Percentiles rank a stretch among this genome's conserved stretches.
Evolutionary conservation across 2,888 invertebrate genomes (phyloP).

Genomic region (Heliconius hortense): DNA sequence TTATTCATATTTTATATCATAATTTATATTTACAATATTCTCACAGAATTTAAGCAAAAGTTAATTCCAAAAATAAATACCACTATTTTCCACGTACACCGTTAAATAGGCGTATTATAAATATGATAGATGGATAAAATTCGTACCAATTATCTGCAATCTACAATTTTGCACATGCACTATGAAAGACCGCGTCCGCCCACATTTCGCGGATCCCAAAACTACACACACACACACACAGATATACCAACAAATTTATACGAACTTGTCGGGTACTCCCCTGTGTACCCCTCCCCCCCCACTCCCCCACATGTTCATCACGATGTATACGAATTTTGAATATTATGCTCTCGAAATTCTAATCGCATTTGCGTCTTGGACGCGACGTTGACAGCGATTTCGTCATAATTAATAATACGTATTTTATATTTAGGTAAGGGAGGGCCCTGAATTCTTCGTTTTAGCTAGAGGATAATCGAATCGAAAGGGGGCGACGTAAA

Average conservation of each 20-base stretch:
- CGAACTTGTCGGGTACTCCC: slow-evolving; percentile 62
- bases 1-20: background rate
- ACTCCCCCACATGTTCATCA: slow-evolving; percentile 35
- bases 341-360: slow-evolving; percentile 47
- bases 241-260: slow-evolving; percentile 66
- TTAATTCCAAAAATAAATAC: background rate
- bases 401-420: slow-evolving; percentile 17
- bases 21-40: background rate
- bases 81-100: background rate
- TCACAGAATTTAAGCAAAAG: background rate
- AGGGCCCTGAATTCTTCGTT: slow-evolving; percentile 35
- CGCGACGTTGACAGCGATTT: slow-evolving; percentile 25
- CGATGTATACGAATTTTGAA: slow-evolving; percentile 48
- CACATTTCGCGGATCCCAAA: slow-evolving; percentile 71
- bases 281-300: slow-evolving; percentile 40
- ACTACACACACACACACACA: slow-evolving; percentile 74
- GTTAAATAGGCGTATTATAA: slow-evolving; percentile 23
- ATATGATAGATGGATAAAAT: slow-evolving; percentile 29
- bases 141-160: slow-evolving; percentile 40
- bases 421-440: background rate
- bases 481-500: slow-evolving; percentile 51
- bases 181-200: slow-evolving; percentile 61
- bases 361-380: slow-evolving; percentile 52
- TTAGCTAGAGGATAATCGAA: slow-evolving; percentile 53
- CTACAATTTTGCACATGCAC: slow-evolving; percentile 52